Evolutionary conservation across 2,797 vertebrate species (phyloP).

Genomic region (Schizopygopsis pylzovi): DNA sequence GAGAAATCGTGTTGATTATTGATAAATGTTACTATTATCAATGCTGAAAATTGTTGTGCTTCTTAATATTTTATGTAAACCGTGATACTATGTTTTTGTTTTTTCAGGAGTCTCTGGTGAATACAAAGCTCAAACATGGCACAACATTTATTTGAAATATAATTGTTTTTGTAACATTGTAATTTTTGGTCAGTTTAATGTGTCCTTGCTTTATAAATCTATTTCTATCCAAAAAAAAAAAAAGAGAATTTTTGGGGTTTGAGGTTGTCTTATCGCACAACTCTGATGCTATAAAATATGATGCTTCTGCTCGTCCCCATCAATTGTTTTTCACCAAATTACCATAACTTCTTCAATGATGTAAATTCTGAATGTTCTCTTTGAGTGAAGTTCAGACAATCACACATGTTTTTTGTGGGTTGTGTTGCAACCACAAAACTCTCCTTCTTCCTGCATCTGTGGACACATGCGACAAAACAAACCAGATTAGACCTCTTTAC

Average conservation of each 20-base stretch:
- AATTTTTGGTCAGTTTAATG: neutral
- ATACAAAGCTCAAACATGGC: neutral
- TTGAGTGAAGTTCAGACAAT: conserved; percentile 1
- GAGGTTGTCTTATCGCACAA: neutral
- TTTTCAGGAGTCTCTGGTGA: neutral
- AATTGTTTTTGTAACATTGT: neutral
- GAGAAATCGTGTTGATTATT: neutral
- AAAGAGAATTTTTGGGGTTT: neutral
- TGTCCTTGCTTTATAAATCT: neutral
- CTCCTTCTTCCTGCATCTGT: conserved; percentile 23
- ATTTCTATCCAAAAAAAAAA: neutral
- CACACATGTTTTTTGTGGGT: neutral
- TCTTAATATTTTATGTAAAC: neutral
- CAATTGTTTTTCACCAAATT: neutral
- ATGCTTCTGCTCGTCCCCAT: neutral
- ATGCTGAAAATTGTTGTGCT: neutral
- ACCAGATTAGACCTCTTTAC: neutral
- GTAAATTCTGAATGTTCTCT: neutral
- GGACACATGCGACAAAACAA: conserved; percentile 23
- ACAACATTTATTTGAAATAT: neutral
- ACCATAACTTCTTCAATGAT: neutral
- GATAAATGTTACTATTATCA: neutral
- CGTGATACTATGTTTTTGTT: neutral
- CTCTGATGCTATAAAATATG: neutral
- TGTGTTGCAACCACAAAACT: neutral